Evolutionary conservation across 1,140 invertebrate species (phyloP), one percentile per base, ranked within the genome.

Genomic region (Mamestra configurata): DNA sequence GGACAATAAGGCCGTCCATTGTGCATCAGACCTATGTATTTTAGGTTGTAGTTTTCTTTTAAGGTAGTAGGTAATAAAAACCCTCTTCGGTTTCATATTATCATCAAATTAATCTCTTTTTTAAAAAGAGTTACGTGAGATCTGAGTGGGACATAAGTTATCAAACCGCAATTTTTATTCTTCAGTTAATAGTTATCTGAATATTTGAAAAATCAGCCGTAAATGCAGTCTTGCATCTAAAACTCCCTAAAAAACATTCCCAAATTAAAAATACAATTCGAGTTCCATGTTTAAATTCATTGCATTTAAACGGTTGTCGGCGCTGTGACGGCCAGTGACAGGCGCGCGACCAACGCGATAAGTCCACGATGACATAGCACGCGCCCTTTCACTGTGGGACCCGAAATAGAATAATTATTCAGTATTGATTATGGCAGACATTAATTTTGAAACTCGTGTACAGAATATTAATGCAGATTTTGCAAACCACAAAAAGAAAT

Each of bases 361-460:
- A 90, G 86, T 88, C 87, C 80, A 78, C 82, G 86, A 84, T 86
- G 88, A 88, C 86, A 87, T 79, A 87, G 80, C 89, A 89, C 84
- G 88, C 88, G 82, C 84, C 70, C 84, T 78, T 80, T 80, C 72
- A 77, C 78, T 77, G 79, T 72, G 40, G 72, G 64, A 53, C 46
- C 73, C 57, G 53, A 55, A 77, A 77, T 68, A 77, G 66, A 81
- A 81, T 61, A 70, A 81, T 78, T 70, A 78, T 68, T 61, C 37
- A 15, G 49, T 57, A 59, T 57, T 70, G 46, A 37, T 51, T 53
- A 66, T 53, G 40, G 59, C 13, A 70, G 66, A 70, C 37, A 70
- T 70, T 70, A 70, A 70, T 70, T 46, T 49, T 7, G 22, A 27
- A 24, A 70, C 22, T 70, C 66, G 22, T 27, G 40, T 70, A 70